Base-by-base conservation (phyloP, 2,113 vertebrate genomes). In the Pavo muticus region DNA sequence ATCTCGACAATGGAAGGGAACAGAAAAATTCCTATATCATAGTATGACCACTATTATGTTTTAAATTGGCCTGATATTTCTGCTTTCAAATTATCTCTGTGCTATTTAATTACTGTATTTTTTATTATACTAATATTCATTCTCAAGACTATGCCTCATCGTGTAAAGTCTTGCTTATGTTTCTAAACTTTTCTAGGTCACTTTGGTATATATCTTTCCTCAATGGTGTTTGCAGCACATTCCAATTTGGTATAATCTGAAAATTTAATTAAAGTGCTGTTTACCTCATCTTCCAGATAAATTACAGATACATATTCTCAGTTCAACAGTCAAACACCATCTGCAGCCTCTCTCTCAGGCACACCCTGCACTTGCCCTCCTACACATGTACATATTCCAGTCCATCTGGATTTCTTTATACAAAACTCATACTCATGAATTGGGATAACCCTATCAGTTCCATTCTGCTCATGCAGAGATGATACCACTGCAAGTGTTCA, bases 311-410 rank as follows among this genome's bases (percentile, higher is more conserved):
- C 71, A 68, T 91, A 97, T 89, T 96, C 90, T 93, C 95, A 97
- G 95, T 96, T 96, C 94, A 96, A 93, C 93, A 95, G 94, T 95
- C 95, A 96, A 96, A 96, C 88, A 94, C 93, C 95, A 96, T 95
- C 94, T 96, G 93, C 80, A 96, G 84, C 52, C 84, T 84, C 64
- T 76, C 39, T 65, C 39, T 44, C 87, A 96, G 79, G 71, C 73
- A 71, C 88, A 90, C 45, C 67, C 63, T 91, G 57, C 67, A 73
- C 91, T 91, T 95, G 78, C 61, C 63, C 78, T 84, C 71, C 47
- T 88, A 64, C 78, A 95, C 65, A 79, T 60, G 60, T 84, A 93
- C 37, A 32, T 83, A 93, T 92, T 95, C 39, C 72, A 72, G 67
- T 84, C 91, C 93, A 92, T 95, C 84, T 95, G 91, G 80, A 83